A percentile compares a stretch with the other conserved stretches of the same genome.
Conservation (phyloP, 2,113 vertebrate species). For the Ailuropoda melanoleuca region DNA sequence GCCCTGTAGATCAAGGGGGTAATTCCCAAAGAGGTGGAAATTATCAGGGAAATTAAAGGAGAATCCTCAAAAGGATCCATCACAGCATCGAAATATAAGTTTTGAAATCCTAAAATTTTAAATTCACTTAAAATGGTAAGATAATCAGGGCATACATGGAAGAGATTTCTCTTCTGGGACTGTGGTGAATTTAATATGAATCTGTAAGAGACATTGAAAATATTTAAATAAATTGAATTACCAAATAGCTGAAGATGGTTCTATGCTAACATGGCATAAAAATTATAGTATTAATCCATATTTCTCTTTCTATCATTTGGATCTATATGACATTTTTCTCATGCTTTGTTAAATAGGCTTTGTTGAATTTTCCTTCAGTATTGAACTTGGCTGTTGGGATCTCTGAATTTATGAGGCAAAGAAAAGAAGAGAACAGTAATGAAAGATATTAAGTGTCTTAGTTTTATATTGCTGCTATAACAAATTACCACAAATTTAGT, state of each 20-base stretch:
- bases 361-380: background rate
- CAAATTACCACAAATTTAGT: background rate
- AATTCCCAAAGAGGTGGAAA: conserved; percentile 11
- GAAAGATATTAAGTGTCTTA: background rate
- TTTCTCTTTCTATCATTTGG: conserved; percentile 29
- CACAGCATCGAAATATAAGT: background rate
- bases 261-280: background rate
- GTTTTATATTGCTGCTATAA: background rate
- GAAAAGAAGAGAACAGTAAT: background rate
- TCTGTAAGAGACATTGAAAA: background rate
- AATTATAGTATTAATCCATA: background rate
- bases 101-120: background rate
- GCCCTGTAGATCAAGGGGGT: background rate
- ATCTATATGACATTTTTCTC: background rate
- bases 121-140: conserved; percentile 28
- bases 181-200: background rate
- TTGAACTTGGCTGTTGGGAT: background rate
- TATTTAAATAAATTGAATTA: conserved; percentile 23
- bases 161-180: background rate
- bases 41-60: background rate
- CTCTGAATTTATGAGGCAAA: conserved; percentile 32
- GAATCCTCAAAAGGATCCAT: background rate
- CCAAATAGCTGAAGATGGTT: background rate
- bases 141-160: background rate
- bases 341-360: background rate